phyloP scores from a whole-genome alignment of 1,140 invertebrate species.

The Mesaphorura yosii region DNA sequence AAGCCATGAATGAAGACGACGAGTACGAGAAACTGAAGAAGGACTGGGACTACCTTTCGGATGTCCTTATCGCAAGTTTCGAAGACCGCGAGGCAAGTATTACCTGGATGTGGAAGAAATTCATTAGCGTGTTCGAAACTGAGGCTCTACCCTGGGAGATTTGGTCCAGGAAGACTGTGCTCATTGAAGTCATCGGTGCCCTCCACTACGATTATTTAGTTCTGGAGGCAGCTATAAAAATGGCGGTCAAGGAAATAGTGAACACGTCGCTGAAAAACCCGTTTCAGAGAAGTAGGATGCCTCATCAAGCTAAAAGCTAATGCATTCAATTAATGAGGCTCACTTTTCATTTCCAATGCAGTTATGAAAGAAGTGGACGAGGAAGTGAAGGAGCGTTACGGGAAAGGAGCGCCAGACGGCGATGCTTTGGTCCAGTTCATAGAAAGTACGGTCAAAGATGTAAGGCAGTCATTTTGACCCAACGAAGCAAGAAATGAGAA shows the following conservation, averaged over 20 bases:
- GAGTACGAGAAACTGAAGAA: slow-evolving; percentile 13
- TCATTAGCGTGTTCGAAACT: slow-evolving; percentile 9
- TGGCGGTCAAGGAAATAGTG: slow-evolving; percentile 20
- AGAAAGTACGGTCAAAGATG: not conserved
- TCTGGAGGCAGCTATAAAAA: slow-evolving; percentile 18
- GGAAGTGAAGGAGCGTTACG: not conserved
- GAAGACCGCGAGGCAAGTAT: slow-evolving; percentile 8
- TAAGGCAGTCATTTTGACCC: not conserved
- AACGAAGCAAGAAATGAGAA: not conserved
- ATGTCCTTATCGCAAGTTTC: slow-evolving; percentile 12
- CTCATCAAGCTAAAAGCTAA: not conserved
- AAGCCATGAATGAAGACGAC: slow-evolving; percentile 2
- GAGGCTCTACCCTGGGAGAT: slow-evolving; percentile 19
- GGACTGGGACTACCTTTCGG: slow-evolving; percentile 12
- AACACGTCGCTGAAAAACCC: slow-evolving; percentile 8
- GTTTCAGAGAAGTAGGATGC: slow-evolving; percentile 9
- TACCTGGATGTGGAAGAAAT: slow-evolving; percentile 5
- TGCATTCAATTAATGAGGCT: not conserved
- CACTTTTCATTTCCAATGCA: slow-evolving; percentile 4
- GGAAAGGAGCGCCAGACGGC: not conserved
- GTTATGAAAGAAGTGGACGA: slow-evolving; percentile 18
- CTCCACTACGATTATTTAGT: slow-evolving; percentile 19
- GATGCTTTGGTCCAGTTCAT: slow-evolving; percentile 1
- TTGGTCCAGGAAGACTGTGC: not conserved
- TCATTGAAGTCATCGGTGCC: slow-evolving; percentile 4